A percentile compares a stretch with the other conserved stretches of the same genome.
phyloP scores from a whole-genome alignment of 2,888 invertebrate species.

The Clitarchus hookeri region DNA sequence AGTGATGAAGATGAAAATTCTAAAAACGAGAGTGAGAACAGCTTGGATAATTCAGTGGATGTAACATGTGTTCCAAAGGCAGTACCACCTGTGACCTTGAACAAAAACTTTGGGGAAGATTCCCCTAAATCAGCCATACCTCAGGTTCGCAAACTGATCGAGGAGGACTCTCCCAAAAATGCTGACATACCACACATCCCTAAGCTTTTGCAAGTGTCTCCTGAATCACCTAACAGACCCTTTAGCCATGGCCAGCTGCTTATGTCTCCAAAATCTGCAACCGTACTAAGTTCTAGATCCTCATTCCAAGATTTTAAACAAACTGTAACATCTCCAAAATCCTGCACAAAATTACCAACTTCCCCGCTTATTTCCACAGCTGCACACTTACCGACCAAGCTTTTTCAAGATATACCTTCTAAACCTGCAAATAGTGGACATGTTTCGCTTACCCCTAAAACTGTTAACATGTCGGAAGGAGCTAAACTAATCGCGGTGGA shows the following conservation, averaged over 20 bases:
- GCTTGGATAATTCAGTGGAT: neutral
- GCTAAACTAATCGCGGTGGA: neutral
- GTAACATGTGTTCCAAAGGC: neutral
- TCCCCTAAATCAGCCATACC: conserved; percentile 7
- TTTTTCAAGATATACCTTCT: neutral
- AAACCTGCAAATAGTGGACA: conserved; percentile 1
- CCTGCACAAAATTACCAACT: neutral
- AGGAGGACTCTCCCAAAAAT: conserved; percentile 5
- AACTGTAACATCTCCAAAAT: neutral
- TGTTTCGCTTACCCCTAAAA: neutral
- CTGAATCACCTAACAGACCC: neutral
- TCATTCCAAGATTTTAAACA: neutral
- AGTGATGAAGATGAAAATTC: conserved; percentile 35
- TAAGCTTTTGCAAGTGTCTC: conserved; percentile 1
- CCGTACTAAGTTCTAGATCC: neutral
- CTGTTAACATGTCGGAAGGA: neutral
- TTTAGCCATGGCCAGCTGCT: conserved; percentile 5
- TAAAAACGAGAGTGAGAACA: conserved; percentile 45
- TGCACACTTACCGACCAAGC: neutral
- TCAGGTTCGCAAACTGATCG: conserved; percentile 9
- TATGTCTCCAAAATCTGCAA: neutral
- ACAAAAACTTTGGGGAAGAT: neutral
- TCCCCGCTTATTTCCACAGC: neutral
- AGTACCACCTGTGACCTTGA: neutral
- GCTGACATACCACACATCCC: conserved; percentile 2